These are phyloP conservation scores for Camptogramma bilineatum DNA, from an alignment of 2,888 invertebrate species.

Conservation along the genomic window DNA sequence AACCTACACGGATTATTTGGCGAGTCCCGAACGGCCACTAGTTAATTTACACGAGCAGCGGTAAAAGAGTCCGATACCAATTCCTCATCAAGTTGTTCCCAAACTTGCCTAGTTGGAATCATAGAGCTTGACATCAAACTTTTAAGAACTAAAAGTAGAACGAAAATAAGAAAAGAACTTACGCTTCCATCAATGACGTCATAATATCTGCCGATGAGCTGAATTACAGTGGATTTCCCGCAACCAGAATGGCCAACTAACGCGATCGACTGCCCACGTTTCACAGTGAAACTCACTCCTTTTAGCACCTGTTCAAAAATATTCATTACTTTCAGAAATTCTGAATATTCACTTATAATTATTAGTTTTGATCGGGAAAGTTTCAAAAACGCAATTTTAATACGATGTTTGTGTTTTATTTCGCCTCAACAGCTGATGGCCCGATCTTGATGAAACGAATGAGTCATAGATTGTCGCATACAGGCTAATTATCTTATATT, in stretches of 20 bases:
- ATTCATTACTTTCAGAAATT: neutral
- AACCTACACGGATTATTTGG: too few species aligned
- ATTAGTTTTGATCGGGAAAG: too few species aligned
- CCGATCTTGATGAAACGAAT: too few species aligned
- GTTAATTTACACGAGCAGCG: too few species aligned
- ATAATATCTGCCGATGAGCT: constrained; percentile 89
- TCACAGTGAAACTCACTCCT: constrained; percentile 87
- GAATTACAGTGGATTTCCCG: constrained; percentile 91
- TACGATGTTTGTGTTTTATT: too few species aligned
- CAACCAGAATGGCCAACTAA: constrained; percentile 90
- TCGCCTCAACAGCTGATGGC: too few species aligned
- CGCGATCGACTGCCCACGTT: constrained; percentile 89
- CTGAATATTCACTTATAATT: too few species aligned
- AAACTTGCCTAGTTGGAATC: neutral
- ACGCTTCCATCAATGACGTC: constrained; percentile 62
- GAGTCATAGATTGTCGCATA: too few species aligned
- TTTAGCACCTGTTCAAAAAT: constrained; percentile 82
- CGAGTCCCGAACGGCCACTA: too few species aligned
- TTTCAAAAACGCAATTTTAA: too few species aligned
- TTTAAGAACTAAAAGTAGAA: neutral
- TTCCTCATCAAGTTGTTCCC: neutral
- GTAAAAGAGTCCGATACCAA: neutral
- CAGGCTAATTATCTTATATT: too few species aligned
- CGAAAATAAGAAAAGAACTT: constrained; percentile 18
- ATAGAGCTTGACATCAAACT: neutral